Evolutionary conservation across 2,113 vertebrate genomes (phyloP).

Genomic region (Elachura formosa): DNA sequence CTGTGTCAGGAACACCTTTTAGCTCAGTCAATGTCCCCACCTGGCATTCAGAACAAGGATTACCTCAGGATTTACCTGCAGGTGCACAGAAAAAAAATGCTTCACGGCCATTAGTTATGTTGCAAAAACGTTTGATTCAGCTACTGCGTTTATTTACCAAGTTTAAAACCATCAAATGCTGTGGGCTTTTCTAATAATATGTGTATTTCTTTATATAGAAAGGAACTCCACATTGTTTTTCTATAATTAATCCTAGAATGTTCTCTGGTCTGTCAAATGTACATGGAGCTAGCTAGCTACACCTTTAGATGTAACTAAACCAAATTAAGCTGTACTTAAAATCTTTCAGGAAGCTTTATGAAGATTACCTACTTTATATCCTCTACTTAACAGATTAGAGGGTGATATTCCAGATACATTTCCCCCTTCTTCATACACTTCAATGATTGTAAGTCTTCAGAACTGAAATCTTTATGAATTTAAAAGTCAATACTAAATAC

Average conservation of each 20-base stretch:
- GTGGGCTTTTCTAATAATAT: not conserved
- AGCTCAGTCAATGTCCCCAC: not conserved
- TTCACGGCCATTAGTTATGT: not conserved
- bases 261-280: not conserved
- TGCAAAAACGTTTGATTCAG: not conserved
- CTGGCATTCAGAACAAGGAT: not conserved
- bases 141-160: not conserved
- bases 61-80: not conserved
- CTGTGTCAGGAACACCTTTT: not conserved
- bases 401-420: not conserved
- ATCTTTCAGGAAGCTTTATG: not conserved
- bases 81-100: not conserved
- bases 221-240: not conserved
- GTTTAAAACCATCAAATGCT: not conserved
- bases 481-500: not conserved
- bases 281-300: not conserved
- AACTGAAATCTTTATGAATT: not conserved
- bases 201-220: not conserved
- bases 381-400: conserved; percentile 1
- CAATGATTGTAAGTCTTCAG: not conserved
- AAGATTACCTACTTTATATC: not conserved
- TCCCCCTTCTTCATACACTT: not conserved
- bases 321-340: not conserved
- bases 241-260: not conserved
- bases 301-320: not conserved